Evolutionary conservation across 2,113 vertebrate species (phyloP), one percentile per base, ranked within the genome.

Genomic region (Leucopsar rothschildi): DNA sequence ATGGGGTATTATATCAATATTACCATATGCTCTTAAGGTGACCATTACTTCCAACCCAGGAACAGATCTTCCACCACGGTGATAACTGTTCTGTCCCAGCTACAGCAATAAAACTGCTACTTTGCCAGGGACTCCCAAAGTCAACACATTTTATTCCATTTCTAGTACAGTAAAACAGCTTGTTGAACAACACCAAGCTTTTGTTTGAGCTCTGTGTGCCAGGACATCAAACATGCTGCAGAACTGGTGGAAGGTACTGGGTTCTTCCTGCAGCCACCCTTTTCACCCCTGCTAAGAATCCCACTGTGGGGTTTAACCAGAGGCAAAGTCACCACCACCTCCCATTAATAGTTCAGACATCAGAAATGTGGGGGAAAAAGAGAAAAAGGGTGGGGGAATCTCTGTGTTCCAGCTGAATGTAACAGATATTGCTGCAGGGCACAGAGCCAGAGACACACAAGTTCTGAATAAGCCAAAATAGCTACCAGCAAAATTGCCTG

Each of bases 351-450:
- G 42, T 66, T 81, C 28, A 73, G 25, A 50, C 13, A 76, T 28
- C 11, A 57, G 20, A 37, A 18, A 80, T 61, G 20, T 8, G 3
- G 20, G 21, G 17, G 11, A 0, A 2, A n/a, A 29, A 28, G 6
- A 40, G 12, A 66, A 79, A 55, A 55, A 63, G 5, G 6, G 15
- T 21, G 5, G 6, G 15, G 2, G 11, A 4, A 84, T 44, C 22
- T 84, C 47, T 60, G 35, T 44, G 33, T 47, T 82, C 45, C 56
- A 82, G 20, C 10, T 86, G 37, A 93, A 76, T 28, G 37, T 44
- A 44, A 33, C 15, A 72, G 29, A 28, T 28, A 39, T 42, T 86
- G 83, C 68, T 73, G 31, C 17, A 53, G 6, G 40, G 71, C n/a
- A 61, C 40, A 61, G 27, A 6, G 12, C 27, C 59, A 82, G 29